Evolutionary conservation across 2,797 vertebrate species (phyloP).

Genomic region (Pseudochirops corinnae): DNA sequence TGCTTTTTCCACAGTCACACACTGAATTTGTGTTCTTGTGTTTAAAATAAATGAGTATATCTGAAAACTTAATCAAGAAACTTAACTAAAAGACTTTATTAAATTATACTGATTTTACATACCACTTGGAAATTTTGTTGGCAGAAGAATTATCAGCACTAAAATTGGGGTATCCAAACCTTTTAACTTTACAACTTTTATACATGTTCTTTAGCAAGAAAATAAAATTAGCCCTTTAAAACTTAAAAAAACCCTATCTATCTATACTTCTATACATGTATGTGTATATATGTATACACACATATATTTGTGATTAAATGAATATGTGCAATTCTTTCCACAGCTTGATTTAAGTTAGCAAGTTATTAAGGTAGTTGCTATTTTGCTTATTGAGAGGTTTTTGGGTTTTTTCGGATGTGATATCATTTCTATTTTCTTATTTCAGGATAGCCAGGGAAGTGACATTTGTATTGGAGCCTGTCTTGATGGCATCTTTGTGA

Average conservation of each 20-base stretch:
- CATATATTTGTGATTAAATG: neutral
- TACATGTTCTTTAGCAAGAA: neutral
- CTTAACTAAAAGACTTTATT: neutral
- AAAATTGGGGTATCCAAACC: neutral
- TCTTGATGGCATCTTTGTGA: conserved; percentile 98
- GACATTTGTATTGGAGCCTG: conserved; percentile 95
- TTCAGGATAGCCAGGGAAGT: conserved; percentile 94
- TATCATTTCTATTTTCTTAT: conserved; percentile 60
- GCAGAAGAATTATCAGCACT: neutral
- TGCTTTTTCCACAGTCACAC: neutral
- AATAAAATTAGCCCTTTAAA: neutral
- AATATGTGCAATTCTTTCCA: neutral
- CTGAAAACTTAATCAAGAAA: neutral
- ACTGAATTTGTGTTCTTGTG: neutral
- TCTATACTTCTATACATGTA: neutral
- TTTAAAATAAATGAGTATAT: neutral
- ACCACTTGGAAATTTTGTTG: neutral
- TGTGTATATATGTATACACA: neutral
- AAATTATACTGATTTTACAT: neutral
- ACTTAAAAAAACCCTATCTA: neutral
- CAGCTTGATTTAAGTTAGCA: neutral
- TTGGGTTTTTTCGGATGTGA: conserved; percentile 43
- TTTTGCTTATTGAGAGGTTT: neutral
- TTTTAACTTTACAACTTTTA: neutral
- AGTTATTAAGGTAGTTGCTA: neutral